Base-by-base conservation (phyloP, 2,888 invertebrate species). In the Apomyelois bistriatella region DNA sequence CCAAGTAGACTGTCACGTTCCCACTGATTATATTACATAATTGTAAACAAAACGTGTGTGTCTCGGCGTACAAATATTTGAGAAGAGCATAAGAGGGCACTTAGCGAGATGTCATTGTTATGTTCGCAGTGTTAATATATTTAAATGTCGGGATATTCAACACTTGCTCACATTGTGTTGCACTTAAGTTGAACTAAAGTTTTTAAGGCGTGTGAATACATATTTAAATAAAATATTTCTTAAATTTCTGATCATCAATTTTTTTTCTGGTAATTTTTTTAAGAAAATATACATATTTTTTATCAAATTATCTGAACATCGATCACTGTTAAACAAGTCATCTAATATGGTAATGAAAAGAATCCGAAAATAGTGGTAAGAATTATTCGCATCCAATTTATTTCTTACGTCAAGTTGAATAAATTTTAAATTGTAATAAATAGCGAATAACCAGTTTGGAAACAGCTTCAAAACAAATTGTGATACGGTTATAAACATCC, bases 71-170 rank as follows among this genome's bases (percentile, higher is more conserved):
- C 74, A 76, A 85, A 86, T 81, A 82, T 87, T 85, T 81, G 76
- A 62, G 59, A 68, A 68, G 72, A 77, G 75, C 74, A 81, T 71
- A 84, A 80, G 78, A 82, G 75, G 68, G 74, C 82, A 84, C 83
- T 85, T 84, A 82, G 75, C 74, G 72, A 70, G 69, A 71, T 75
- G 76, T 75, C 74, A 79, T 76, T 79, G 76, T 83, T 76, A 64
- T 74, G 46, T 48, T 40, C 49, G 61, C 64, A 71, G 72, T 69
- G 70, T 67, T 66, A 62, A 65, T 60, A 61, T 65, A 59, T 67
- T 64, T 64, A 60, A 64, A 62, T 43, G 35, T 43, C 36, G 9
- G 43, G 52, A 43, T 43, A 52, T 37, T 43, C 36, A 35, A 52
- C 37, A 52, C 52, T 43, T 37, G 36, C 52, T 42, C 36, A 43